These are phyloP conservation scores for Andrena marginata DNA, from an alignment of 2,888 invertebrate species.

Conservation along the genomic window DNA sequence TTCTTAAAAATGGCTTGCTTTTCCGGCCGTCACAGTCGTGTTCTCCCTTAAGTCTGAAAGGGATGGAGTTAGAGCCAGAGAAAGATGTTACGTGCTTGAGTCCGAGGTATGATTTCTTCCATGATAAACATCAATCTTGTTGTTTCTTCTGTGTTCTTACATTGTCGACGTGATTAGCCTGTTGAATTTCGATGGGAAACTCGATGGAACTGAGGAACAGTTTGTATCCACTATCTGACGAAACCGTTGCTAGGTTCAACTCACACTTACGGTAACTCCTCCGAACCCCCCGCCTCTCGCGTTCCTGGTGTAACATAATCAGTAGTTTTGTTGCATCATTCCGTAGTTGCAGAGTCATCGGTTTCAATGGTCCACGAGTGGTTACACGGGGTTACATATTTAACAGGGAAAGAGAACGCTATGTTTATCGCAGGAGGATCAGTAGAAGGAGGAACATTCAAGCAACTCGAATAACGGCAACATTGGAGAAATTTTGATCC, in stretches of 20 bases:
- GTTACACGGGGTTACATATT: background rate
- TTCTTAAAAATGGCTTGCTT: no score
- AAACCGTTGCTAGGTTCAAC: background rate
- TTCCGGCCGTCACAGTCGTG: no score
- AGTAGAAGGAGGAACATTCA: no score
- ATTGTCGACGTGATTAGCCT: no score
- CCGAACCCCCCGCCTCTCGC: background rate
- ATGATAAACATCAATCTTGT: no score
- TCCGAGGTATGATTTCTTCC: no score
- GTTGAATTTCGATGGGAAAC: background rate
- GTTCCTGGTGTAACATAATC: background rate
- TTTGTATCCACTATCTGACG: background rate
- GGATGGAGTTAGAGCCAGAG: no score
- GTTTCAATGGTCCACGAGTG: background rate
- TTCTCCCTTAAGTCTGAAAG: no score
- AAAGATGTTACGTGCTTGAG: no score
- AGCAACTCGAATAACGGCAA: no score
- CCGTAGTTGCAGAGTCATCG: background rate
- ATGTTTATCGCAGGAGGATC: background rate
- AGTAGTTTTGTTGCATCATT: conserved; percentile 4
- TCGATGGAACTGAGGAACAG: background rate
- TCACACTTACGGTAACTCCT: background rate
- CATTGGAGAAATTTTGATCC: conserved; percentile 11
- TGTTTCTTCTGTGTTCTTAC: no score
- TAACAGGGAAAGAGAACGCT: background rate